Percentiles rank a stretch among this genome's conserved stretches.
Evolutionary conservation across 2,888 invertebrate genomes (phyloP).

Genomic region (Plutella xylostella): DNA sequence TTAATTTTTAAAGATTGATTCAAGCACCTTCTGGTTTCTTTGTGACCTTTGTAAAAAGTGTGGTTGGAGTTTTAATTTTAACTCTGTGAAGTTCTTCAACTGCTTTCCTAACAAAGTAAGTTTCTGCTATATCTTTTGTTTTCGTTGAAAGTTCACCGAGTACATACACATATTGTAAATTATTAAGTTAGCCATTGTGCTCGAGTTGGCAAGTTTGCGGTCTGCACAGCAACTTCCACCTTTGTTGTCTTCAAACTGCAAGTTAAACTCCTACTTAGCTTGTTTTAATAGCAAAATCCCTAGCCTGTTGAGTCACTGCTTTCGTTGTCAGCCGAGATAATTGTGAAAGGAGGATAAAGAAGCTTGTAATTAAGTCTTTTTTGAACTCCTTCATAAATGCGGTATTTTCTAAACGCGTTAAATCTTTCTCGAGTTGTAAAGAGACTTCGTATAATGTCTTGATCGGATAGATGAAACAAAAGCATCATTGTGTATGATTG

Average conservation of each 20-base stretch:
- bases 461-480: slow-evolving; percentile 15
- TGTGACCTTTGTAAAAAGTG: too few relatives aligned
- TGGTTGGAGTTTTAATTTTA: slow-evolving; percentile 17
- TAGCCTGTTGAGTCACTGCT: slow-evolving; percentile 30
- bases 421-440: too few relatives aligned
- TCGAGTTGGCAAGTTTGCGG: slow-evolving; percentile 30
- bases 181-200: slow-evolving; percentile 32
- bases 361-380: too few relatives aligned
- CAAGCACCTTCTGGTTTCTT: too few relatives aligned
- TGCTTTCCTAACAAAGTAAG: too few relatives aligned
- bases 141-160: slow-evolving; percentile 12
- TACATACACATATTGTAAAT: slow-evolving; percentile 26
- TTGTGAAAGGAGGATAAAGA: too few relatives aligned
- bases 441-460: too few relatives aligned
- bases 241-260: slow-evolving; percentile 41
- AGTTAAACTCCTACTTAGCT: slow-evolving; percentile 36
- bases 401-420: too few relatives aligned
- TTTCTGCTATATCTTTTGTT: slow-evolving; percentile 13
- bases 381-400: too few relatives aligned
- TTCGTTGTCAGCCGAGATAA: too few relatives aligned
- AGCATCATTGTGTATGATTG: slow-evolving; percentile 35
- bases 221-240: slow-evolving; percentile 39
- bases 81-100: slow-evolving; percentile 18
- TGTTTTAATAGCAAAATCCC: slow-evolving; percentile 17
- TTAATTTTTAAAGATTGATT: too few relatives aligned